Percentiles rank a stretch among this genome's conserved stretches.
Evolutionary conservation across 2,888 invertebrate genomes (phyloP).

Genomic region (Lacanobia wlatinum): DNA sequence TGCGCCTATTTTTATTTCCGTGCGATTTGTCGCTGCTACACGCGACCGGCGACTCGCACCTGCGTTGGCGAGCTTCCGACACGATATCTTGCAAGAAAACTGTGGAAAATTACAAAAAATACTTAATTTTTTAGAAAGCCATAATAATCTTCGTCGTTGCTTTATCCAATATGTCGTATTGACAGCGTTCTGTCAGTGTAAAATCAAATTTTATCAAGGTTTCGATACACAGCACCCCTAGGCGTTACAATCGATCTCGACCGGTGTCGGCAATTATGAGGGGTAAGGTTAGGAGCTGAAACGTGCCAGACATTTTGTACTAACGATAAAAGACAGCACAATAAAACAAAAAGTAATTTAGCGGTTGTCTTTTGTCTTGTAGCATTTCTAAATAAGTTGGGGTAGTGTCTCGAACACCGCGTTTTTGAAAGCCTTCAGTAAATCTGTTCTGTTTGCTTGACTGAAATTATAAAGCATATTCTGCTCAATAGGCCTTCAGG

Average conservation of each 20-base stretch:
- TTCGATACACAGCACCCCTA: background rate
- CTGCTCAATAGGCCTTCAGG: background rate
- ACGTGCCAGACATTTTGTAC: constrained; percentile 12
- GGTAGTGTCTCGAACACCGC: background rate
- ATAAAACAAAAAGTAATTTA: background rate
- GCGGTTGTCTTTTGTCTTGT: background rate
- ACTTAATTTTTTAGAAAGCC: background rate
- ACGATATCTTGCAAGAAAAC: constrained; percentile 14
- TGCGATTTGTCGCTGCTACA: constrained; percentile 64
- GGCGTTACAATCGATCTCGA: constrained; percentile 39
- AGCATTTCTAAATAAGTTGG: background rate
- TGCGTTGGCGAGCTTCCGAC: constrained; percentile 19
- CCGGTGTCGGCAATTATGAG: constrained; percentile 37
- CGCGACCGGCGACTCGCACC: constrained; percentile 41
- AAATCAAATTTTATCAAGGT: background rate
- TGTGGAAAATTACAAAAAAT: constrained; percentile 24
- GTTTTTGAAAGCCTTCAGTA: background rate
- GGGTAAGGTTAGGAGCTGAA: constrained; percentile 23
- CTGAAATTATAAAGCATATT: constrained; percentile 9
- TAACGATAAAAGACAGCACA: background rate
- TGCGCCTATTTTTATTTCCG: constrained; percentile 80
- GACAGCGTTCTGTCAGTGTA: background rate
- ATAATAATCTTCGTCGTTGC: background rate
- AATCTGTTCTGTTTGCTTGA: background rate
- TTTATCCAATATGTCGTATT: background rate